These are phyloP conservation scores for Chloebia gouldiae DNA, from an alignment of 2,113 vertebrate species.

Conservation along the genomic window DNA sequence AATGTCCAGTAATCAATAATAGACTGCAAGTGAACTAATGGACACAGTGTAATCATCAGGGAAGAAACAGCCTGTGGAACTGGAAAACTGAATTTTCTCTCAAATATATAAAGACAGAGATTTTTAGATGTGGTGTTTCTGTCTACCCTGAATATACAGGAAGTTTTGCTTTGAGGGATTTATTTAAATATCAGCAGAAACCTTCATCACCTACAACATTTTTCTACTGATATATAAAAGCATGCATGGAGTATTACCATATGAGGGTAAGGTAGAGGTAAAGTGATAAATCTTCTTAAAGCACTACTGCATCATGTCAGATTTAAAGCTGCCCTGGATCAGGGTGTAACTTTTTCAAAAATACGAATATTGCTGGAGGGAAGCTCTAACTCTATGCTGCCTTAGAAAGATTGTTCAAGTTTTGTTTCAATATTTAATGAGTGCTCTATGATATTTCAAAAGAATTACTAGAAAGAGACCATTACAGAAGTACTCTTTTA, in stretches of 20 bases:
- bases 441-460: slow-evolving; percentile 37
- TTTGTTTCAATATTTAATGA: slow-evolving; percentile 54
- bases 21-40: background rate
- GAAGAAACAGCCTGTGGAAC: background rate
- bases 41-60: background rate
- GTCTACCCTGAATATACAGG: fast-evolving
- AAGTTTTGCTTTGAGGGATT: background rate
- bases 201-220: background rate
- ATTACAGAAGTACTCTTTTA: slow-evolving; percentile 41
- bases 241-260: background rate
- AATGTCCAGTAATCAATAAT: background rate
- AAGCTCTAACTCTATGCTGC: background rate
- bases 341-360: background rate
- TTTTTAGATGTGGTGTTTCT: background rate
- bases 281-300: background rate
- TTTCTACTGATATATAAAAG: background rate
- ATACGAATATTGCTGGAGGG: background rate
- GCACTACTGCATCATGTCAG: background rate
- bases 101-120: background rate
- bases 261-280: background rate
- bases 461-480: slow-evolving; percentile 9
- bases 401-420: background rate
- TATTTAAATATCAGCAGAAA: background rate
- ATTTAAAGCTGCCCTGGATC: background rate
- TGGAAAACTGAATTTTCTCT: background rate